These are phyloP conservation scores for Erinaceus europaeus DNA, from an alignment of 2,113 vertebrate genomes.

Conservation along the genomic window DNA sequence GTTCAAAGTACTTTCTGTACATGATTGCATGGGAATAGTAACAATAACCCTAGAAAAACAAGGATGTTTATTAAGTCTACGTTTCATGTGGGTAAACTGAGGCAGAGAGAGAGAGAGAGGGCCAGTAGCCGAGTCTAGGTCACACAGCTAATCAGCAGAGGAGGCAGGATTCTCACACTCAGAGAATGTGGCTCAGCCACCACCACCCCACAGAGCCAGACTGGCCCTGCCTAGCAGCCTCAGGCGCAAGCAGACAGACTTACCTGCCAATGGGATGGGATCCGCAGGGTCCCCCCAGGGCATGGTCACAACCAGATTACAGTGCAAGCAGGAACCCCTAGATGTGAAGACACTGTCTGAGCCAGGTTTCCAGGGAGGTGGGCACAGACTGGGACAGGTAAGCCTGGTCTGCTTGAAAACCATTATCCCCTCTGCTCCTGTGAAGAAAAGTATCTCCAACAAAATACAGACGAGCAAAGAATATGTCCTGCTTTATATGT, in stretches of 20 bases:
- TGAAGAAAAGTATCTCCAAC: too few relatives aligned
- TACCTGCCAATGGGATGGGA: neutral
- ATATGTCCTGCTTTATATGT: too few relatives aligned
- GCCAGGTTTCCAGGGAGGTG: neutral
- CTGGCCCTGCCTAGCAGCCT: neutral
- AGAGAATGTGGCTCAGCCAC: neutral
- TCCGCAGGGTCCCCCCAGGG: too few relatives aligned
- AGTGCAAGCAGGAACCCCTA: too few relatives aligned
- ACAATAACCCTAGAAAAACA: neutral
- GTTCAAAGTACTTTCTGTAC: accelerated
- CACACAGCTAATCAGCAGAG: neutral
- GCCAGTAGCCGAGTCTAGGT: neutral
- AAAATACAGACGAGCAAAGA: too few relatives aligned
- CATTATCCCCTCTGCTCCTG: too few relatives aligned
- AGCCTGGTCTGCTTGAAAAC: neutral
- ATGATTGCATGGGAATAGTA: neutral
- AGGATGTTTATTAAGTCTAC: too few relatives aligned
- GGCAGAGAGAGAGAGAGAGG: conserved; percentile 17
- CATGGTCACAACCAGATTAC: too few relatives aligned
- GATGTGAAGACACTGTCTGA: too few relatives aligned
- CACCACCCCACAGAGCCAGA: neutral
- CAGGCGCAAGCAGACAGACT: neutral
- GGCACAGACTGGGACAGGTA: too few relatives aligned
- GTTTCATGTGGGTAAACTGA: neutral
- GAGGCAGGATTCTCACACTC: neutral